A percentile compares a stretch with the other conserved stretches of the same genome.
phyloP scores from a whole-genome alignment of 1,140 invertebrate species.

The Condylostylus longicornis region DNA sequence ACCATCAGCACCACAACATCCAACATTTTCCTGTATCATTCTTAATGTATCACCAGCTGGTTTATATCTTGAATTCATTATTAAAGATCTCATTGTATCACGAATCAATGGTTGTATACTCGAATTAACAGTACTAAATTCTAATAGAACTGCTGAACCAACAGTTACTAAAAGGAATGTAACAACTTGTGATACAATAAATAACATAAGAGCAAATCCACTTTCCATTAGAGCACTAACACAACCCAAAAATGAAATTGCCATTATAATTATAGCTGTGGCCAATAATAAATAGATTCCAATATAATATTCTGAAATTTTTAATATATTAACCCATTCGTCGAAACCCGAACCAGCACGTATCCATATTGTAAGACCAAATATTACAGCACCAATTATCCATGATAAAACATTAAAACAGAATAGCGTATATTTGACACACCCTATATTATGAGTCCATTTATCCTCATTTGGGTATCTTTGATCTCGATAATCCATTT shows the following conservation, averaged over 20 bases:
- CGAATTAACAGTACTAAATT: conserved; percentile 63
- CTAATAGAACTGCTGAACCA: conserved; percentile 60
- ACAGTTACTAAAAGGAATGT: conserved; percentile 54
- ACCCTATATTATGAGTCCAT: too few species aligned
- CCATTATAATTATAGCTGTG: conserved; percentile 50
- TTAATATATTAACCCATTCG: conserved; percentile 59
- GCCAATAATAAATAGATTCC: conserved; percentile 66
- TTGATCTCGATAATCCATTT: too few species aligned
- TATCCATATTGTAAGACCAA: conserved; percentile 65
- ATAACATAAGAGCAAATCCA: conserved; percentile 40
- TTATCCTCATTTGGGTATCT: too few species aligned
- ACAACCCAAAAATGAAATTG: conserved; percentile 59
- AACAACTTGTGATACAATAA: conserved; percentile 48
- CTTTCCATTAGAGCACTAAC: conserved; percentile 55
- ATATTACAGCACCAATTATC: conserved; percentile 57
- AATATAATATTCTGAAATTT: conserved; percentile 60
- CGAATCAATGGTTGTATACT: conserved; percentile 57
- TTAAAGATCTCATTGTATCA: conserved; percentile 51
- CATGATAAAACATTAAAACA: conserved; percentile 52
- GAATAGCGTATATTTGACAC: conserved; percentile 53
- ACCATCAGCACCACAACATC: conserved; percentile 71
- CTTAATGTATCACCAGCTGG: conserved; percentile 48
- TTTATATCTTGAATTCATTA: conserved; percentile 43
- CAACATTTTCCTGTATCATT: conserved; percentile 74
- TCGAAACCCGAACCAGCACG: conserved; percentile 61